Base-by-base conservation (phyloP, 1,140 invertebrate species). In the Drosophila rufa region DNA sequence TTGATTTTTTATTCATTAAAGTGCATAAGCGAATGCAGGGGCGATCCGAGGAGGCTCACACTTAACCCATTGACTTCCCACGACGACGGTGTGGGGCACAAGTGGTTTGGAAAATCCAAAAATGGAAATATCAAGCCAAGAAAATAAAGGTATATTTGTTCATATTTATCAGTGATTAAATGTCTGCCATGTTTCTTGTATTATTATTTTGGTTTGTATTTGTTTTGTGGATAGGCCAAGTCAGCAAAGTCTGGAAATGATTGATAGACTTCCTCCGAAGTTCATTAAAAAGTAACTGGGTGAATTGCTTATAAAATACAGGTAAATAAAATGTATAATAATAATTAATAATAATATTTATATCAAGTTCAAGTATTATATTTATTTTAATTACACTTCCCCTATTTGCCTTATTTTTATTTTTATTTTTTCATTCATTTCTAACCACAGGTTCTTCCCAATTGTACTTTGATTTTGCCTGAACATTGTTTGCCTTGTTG, bases 31-130 rank as follows among this genome's bases (percentile, higher is more conserved):
- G 66, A 65, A 17, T 65, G 62, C 64, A 65, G 25, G 27, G 50
- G 50, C 38, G n/a, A 19, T 46, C 43, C 22, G n/a, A n/a, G 8
- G 11, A 47, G 46, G 47, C 47, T n/a, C 60, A 47, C 7, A 22
- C 15, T 67, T 46, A 67, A 67, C 62, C 67, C 67, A 38, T 67
- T 66, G 62, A 68, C 62, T 55, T 46, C 67, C 67, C 67, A 70
- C 67, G 58, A 30, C 22, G 64, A 19, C 3, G 33, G 22, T 25
- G 22, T 3, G 22, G 22, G 22, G 22, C 33, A 19, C 12, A 40
- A 47, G 57, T 69, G 46, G 17, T 15, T 38, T 46, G 67, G 64
- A 55, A 70, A 70, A 45, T 8, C 67, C 67, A 11, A 22, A 38
- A 67, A 19, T 64, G 65, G 43, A 67, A 67, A 62, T 45, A 27